Evolutionary conservation across 2,113 vertebrate species (phyloP).

Genomic region (Serinus canaria): DNA sequence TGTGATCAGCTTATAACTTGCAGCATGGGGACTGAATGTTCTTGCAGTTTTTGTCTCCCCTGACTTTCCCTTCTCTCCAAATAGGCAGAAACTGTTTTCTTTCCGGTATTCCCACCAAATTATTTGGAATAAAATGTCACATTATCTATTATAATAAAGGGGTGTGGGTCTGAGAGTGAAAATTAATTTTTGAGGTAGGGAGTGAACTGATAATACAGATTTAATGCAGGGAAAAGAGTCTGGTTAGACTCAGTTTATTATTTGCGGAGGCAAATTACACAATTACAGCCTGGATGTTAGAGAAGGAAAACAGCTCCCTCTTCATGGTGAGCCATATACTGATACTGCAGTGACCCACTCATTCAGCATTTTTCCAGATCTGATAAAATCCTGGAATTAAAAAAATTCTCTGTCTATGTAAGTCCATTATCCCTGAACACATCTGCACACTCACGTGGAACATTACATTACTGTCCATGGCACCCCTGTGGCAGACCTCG

Average conservation of each 20-base stretch:
- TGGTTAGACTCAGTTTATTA: not conserved
- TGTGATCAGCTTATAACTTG: not conserved
- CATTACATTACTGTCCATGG: not conserved
- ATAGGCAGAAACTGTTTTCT: not conserved
- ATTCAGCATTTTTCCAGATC: slow-evolving; percentile 41
- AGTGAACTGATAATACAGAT: not conserved
- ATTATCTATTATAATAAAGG: not conserved
- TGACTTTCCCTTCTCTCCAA: not conserved
- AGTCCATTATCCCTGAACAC: slow-evolving; percentile 7
- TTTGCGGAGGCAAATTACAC: not conserved
- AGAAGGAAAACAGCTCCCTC: not conserved
- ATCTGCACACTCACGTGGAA: not conserved
- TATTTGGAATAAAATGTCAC: not conserved
- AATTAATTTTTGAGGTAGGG: not conserved
- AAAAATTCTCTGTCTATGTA: not conserved
- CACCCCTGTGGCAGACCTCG: not conserved
- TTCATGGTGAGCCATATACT: not conserved
- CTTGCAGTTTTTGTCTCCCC: not conserved
- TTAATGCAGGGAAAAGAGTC: not conserved
- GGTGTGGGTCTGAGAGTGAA: not conserved
- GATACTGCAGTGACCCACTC: not conserved
- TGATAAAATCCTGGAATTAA: slow-evolving; percentile 38
- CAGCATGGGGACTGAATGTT: not conserved
- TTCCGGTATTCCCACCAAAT: not conserved
- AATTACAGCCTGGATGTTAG: not conserved